Conservation (phyloP, 2,888 invertebrate genomes). For the Cylindroiulus punctatus region DNA sequence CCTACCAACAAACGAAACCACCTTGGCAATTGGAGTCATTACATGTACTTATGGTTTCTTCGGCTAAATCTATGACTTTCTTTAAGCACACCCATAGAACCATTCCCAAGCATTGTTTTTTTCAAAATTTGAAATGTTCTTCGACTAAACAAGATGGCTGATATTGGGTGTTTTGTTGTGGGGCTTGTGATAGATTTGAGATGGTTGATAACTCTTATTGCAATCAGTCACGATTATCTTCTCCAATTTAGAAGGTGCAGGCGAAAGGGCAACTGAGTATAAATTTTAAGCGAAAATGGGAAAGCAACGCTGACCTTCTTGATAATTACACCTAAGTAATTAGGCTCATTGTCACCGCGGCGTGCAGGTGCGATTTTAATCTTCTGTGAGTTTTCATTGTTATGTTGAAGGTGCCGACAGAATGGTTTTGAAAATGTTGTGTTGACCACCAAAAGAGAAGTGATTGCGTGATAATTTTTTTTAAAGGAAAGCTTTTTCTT, state of each 20-base stretch:
- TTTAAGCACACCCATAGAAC: no score
- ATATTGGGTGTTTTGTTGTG: not conserved
- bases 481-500: not conserved
- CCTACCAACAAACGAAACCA: not conserved
- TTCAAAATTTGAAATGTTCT: not conserved
- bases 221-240: slow-evolving; percentile 24
- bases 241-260: not conserved
- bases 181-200: not conserved
- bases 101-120: no score
- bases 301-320: not conserved
- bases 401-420: not conserved
- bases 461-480: not conserved
- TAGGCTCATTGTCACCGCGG: not conserved
- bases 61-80: no score
- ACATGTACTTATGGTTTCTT: not conserved
- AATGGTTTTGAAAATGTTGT: not conserved
- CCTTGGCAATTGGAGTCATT: not conserved
- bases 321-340: slow-evolving; percentile 37
- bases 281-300: not conserved
- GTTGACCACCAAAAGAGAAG: not conserved
- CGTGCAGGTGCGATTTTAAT: slow-evolving; percentile 41
- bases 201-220: not conserved
- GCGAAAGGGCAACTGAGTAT: not conserved
- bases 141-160: not conserved
- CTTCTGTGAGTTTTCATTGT: not conserved